Conservation (phyloP, 53 echinoderm and acorn worm genomes). For the Luidia sarsii region DNA sequence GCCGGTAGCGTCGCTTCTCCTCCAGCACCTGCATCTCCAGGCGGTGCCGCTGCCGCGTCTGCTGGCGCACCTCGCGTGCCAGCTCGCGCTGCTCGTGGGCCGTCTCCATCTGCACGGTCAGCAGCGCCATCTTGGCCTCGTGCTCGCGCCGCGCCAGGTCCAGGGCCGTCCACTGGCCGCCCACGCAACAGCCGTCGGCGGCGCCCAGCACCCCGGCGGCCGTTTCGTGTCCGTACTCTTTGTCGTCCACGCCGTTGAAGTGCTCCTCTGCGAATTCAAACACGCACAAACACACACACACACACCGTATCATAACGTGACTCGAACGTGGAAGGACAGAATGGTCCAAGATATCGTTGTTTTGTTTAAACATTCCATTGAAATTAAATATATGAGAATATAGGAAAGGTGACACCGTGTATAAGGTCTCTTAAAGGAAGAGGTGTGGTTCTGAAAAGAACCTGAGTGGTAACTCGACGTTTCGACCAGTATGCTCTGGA, state of each 20-base stretch:
- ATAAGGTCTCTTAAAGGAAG: no score
- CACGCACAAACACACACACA: no score
- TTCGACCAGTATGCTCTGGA: no score
- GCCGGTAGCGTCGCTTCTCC: conserved; percentile 34
- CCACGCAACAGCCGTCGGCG: background rate
- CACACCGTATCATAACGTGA: no score
- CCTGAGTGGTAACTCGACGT: no score
- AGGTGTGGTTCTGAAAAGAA: no score
- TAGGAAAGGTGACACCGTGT: no score
- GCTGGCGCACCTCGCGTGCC: conserved; percentile 42
- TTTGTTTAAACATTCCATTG: no score
- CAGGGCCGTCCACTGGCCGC: background rate
- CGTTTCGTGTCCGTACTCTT: conserved; percentile 29
- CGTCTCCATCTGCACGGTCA: conserved; percentile 46
- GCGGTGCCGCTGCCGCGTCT: conserved; percentile 30
- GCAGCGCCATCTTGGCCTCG: conserved; percentile 47
- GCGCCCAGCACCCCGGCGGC: background rate
- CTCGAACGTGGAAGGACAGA: no score
- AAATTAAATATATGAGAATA: no score
- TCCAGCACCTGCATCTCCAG: conserved; percentile 34
- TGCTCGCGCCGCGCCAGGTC: conserved; percentile 26
- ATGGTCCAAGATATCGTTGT: no score
- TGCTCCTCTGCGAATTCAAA: conserved; percentile 10
- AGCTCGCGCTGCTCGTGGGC: conserved; percentile 42
- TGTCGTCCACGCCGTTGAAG: conserved; percentile 1